Evolutionary conservation across 2,797 vertebrate species (phyloP).

Genomic region (Graptemys geographica): DNA sequence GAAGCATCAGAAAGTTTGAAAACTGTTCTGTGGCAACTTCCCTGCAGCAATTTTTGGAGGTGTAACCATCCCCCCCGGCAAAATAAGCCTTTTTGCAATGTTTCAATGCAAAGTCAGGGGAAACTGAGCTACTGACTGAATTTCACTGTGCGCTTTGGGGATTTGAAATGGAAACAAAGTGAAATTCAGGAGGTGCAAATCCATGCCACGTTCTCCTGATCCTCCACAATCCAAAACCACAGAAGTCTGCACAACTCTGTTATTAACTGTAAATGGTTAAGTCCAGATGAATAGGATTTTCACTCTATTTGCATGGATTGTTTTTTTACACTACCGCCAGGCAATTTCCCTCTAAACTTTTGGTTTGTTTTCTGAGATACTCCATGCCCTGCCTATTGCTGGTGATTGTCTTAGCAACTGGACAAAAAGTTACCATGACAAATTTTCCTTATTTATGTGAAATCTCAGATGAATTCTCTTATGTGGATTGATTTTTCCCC

Average conservation of each 20-base stretch:
- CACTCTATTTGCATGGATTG: neutral
- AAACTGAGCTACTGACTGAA: neutral
- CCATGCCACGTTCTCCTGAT: neutral
- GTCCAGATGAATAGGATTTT: neutral
- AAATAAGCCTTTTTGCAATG: neutral
- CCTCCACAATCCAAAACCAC: neutral
- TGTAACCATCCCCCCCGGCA: neutral
- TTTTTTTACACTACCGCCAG: neutral
- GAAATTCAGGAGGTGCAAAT: neutral
- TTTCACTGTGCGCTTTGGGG: neutral
- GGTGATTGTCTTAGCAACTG: neutral
- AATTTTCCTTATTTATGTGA: neutral
- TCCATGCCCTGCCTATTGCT: neutral
- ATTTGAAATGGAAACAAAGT: neutral
- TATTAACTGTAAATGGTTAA: constrained; percentile 1
- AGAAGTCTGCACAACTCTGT: neutral
- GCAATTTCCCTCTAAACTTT: neutral
- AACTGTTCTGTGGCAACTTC: neutral
- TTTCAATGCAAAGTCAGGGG: neutral
- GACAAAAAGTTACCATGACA: neutral
- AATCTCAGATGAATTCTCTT: neutral
- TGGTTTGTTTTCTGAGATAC: constrained; percentile 26
- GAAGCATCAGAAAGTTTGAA: neutral
- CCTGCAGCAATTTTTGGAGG: neutral
- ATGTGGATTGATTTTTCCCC: neutral